Evolutionary conservation across 2,888 invertebrate species (phyloP).

Genomic region (Noctua pronuba): DNA sequence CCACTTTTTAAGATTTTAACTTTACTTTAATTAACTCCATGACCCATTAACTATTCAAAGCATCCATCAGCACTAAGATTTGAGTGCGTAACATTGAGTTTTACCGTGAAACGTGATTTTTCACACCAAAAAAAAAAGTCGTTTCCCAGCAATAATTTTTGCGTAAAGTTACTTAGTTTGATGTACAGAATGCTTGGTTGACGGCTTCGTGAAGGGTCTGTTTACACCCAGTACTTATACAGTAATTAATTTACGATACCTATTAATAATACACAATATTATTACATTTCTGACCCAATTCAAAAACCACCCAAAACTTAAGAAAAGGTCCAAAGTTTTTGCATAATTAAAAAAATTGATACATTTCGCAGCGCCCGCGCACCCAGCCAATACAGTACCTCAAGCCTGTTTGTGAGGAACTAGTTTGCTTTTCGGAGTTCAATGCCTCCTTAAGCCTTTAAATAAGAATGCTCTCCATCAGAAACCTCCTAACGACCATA

Average conservation of each 20-base stretch:
- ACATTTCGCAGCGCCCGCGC: constrained; percentile 60
- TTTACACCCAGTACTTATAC: no score
- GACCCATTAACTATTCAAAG: no score
- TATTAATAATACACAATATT: not conserved
- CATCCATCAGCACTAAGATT: no score
- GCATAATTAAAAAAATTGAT: constrained; percentile 61
- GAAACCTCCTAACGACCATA: constrained; percentile 50
- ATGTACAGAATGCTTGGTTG: no score
- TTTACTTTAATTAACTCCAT: no score
- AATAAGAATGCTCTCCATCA: constrained; percentile 51
- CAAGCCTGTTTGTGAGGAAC: constrained; percentile 80
- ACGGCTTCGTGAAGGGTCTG: no score
- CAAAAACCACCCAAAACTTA: constrained; percentile 7
- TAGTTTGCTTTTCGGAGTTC: constrained; percentile 86
- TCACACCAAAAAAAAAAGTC: no score
- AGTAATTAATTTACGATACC: not conserved
- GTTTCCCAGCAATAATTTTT: no score
- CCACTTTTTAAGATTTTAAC: no score
- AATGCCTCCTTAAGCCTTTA: constrained; percentile 75
- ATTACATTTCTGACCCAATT: not conserved
- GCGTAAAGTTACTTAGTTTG: no score
- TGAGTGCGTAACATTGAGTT: no score
- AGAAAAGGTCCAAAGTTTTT: constrained; percentile 23
- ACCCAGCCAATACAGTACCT: constrained; percentile 69
- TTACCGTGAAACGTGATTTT: no score